phyloP scores from a whole-genome alignment of 1,140 invertebrate genomes.

The Macrobrachium rosenbergii region DNA sequence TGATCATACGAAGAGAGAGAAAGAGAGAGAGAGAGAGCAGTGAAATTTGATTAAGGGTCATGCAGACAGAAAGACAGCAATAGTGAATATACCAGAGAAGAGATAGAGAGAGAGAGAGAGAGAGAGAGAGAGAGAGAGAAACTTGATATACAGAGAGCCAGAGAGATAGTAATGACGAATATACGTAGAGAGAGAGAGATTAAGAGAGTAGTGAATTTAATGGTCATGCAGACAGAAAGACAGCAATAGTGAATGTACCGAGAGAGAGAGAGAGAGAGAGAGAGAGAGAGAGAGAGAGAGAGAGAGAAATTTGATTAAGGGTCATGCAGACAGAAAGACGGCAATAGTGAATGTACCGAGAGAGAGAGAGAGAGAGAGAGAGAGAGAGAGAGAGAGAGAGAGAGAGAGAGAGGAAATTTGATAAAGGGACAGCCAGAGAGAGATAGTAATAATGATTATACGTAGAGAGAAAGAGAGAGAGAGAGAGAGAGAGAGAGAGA shows the following conservation, averaged over 20 bases:
- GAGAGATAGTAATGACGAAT: not conserved
- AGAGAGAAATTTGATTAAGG: not conserved
- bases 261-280: slow-evolving; percentile 8
- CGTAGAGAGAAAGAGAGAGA: not conserved
- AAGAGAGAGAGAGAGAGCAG: not conserved
- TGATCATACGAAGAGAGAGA: not conserved
- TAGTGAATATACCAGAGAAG: not conserved
- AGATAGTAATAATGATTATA: no score
- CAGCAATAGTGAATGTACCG: not conserved
- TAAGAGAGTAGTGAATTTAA: not conserved
- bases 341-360: not conserved
- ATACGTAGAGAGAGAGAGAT: not conserved
- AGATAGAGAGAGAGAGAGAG: slow-evolving; percentile 21
- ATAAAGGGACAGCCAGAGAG: not conserved
- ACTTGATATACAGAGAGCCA: slow-evolving; percentile 1
- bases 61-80: no score
- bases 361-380: slow-evolving; percentile 2
- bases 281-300: slow-evolving; percentile 1
- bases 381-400: not conserved
- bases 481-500: not conserved
- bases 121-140: slow-evolving; percentile 8
- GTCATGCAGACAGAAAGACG: not conserved
- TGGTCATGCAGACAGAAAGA: not conserved
- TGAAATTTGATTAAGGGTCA: not conserved
- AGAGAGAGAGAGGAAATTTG: slow-evolving; percentile 18